Evolutionary conservation across 2,888 invertebrate genomes (phyloP).

Genomic region (Ashinkailepas kermadecensis): DNA sequence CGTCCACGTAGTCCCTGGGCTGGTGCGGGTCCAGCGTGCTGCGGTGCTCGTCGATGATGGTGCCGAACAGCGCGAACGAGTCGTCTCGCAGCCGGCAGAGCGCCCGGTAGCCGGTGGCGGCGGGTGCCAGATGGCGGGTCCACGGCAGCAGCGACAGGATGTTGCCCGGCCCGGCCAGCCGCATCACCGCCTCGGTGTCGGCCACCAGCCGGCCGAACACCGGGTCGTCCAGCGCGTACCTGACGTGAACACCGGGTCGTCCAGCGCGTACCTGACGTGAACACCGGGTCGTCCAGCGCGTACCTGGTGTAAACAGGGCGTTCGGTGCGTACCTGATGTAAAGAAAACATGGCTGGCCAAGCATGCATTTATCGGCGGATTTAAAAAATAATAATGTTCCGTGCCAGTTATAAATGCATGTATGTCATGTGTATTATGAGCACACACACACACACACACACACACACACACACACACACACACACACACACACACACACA

Average conservation of each 20-base stretch:
- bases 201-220: not conserved
- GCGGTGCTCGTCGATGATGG: constrained; percentile 2
- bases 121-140: not conserved
- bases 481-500: too few relatives aligned
- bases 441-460: too few relatives aligned
- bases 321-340: too few relatives aligned
- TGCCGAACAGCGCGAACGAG: not conserved
- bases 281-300: not conserved
- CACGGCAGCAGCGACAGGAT: constrained; percentile 13
- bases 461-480: too few relatives aligned
- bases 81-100: not conserved
- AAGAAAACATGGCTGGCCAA: too few relatives aligned
- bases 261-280: not conserved
- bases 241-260: not conserved
- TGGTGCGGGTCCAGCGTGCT: not conserved
- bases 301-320: not conserved
- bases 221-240: not conserved
- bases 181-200: constrained; percentile 9
- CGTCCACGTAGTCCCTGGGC: constrained; percentile 5
- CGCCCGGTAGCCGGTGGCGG: not conserved
- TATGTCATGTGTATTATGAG: too few relatives aligned
- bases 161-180: not conserved
- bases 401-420: too few relatives aligned
- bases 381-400: too few relatives aligned
- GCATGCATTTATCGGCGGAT: too few relatives aligned